Evolutionary conservation across 2,113 vertebrate genomes (phyloP).

Genomic region (Daubentonia madagascariensis): DNA sequence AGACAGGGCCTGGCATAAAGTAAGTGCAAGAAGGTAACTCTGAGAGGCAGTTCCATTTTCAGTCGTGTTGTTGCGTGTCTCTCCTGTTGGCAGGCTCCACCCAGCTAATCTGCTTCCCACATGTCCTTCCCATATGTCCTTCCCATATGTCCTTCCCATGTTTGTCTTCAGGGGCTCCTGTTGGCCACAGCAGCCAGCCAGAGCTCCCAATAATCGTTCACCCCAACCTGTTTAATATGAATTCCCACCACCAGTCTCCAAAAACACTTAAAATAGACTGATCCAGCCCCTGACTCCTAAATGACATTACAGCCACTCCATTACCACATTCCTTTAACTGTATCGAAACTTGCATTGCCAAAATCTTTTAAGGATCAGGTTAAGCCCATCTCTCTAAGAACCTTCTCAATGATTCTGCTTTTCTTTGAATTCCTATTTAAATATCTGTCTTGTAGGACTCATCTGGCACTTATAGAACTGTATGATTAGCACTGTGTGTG

Average conservation of each 20-base stretch:
- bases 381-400: neutral
- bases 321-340: neutral
- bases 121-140: accelerated
- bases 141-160: too few relatives aligned
- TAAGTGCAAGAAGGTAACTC: neutral
- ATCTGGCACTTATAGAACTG: neutral
- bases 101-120: neutral
- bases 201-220: neutral
- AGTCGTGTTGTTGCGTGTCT: neutral
- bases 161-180: neutral
- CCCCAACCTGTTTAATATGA: neutral
- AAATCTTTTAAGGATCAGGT: neutral
- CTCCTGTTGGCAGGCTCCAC: neutral
- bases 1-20: neutral
- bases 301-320: neutral
- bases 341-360: neutral
- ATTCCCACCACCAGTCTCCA: neutral
- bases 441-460: neutral
- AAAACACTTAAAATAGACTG: neutral
- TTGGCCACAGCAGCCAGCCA: neutral
- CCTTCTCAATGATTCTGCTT: conserved; percentile 15
- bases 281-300: neutral
- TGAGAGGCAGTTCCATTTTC: neutral
- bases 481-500: neutral
- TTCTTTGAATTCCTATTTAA: neutral